Conservation (phyloP, 2,888 invertebrate genomes). For the Brassicogethes aeneus region DNA sequence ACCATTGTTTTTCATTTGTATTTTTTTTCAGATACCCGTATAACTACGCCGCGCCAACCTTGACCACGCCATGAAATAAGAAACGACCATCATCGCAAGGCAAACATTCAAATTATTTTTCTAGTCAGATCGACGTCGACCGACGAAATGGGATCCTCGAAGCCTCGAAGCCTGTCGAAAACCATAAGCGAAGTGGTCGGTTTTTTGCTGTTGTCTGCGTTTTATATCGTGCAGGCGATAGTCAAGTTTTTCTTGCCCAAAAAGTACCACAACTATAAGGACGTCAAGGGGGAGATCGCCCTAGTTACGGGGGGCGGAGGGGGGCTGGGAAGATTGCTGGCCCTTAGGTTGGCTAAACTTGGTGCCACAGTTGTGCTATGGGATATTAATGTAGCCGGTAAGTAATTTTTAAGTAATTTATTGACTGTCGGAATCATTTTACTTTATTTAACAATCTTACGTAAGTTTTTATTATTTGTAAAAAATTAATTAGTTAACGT, state of each 20-base stretch:
- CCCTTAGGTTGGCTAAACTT: conserved; percentile 63
- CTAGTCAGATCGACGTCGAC: no score
- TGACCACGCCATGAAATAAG: no score
- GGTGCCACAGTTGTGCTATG: conserved; percentile 77
- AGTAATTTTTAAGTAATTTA: conserved; percentile 36
- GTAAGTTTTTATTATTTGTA: no score
- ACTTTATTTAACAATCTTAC: no score
- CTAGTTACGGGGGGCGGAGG: conserved; percentile 86
- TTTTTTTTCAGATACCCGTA: no score
- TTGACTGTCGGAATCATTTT: no score
- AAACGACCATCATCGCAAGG: no score
- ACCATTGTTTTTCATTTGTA: no score
- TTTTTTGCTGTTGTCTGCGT: conserved; percentile 32
- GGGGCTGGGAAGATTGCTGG: conserved; percentile 72
- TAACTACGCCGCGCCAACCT: no score
- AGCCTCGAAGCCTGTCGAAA: conserved; percentile 42
- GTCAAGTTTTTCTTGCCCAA: conserved; percentile 44
- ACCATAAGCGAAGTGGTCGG: conserved; percentile 46
- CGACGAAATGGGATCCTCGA: conserved; percentile 18
- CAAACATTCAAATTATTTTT: no score
- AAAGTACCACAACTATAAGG: conserved; percentile 57
- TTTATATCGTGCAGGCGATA: conserved; percentile 42
- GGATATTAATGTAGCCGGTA: conserved; percentile 82
- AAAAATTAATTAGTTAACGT: no score
- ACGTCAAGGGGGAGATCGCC: conserved; percentile 66